These are phyloP conservation scores for Shinisaurus crocodilurus DNA, from an alignment of 2,113 vertebrate genomes.

Conservation along the genomic window DNA sequence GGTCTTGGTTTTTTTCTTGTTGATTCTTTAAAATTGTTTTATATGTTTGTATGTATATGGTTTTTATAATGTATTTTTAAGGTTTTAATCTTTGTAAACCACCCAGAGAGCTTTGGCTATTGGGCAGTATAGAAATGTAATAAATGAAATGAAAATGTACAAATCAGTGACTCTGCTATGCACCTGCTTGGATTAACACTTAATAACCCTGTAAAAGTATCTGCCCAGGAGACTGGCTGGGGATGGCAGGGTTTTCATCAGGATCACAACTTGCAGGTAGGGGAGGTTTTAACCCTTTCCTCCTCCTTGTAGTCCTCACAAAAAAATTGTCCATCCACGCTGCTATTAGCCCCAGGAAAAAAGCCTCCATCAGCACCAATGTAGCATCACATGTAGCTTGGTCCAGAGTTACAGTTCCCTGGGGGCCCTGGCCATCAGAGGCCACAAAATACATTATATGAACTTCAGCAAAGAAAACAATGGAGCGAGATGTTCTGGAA, in stretches of 20 bases:
- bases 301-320: neutral
- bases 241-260: neutral
- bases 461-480: neutral
- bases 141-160: no score
- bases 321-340: neutral
- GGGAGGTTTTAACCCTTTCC: neutral
- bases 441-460: neutral
- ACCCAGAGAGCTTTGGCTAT: no score
- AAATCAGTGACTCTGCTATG: rapidly evolving
- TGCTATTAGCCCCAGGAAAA: neutral
- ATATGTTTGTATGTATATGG: no score
- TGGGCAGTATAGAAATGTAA: no score
- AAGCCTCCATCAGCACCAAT: neutral
- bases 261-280: neutral
- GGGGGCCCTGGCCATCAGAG: neutral
- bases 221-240: no score
- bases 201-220: neutral
- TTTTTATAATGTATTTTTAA: no score
- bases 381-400: neutral
- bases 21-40: no score
- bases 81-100: no score
- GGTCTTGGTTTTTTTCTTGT: no score
- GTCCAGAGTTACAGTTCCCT: neutral
- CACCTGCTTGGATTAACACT: neutral
- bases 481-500: neutral